phyloP scores from a whole-genome alignment of 1,140 invertebrate genomes.

The Dolichoris vasculosae region DNA sequence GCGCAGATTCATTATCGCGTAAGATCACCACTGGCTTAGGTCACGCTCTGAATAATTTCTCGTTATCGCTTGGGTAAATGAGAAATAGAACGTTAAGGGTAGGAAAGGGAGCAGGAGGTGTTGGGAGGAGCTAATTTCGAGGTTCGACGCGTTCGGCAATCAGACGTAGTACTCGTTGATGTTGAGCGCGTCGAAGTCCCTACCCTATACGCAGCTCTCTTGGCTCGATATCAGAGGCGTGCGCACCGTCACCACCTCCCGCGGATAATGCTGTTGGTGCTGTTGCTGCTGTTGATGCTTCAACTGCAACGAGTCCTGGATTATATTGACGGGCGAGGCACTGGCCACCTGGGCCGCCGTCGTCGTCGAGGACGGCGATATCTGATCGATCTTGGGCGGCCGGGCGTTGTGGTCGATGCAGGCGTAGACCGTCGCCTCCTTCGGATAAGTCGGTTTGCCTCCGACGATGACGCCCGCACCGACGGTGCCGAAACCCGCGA shows the following conservation, averaged over 20 bases:
- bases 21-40: neutral
- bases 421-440: constrained; percentile 80
- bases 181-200: constrained; percentile 73
- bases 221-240: constrained; percentile 88
- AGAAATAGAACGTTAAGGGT: neutral
- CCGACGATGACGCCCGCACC: constrained; percentile 66
- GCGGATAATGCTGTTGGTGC: constrained; percentile 68
- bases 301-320: constrained; percentile 22
- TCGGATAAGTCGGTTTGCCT: constrained; percentile 63
- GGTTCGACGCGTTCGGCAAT: constrained; percentile 66
- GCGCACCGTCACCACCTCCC: constrained; percentile 86
- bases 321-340: constrained; percentile 41
- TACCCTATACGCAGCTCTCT: constrained; percentile 87
- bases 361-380: constrained; percentile 58
- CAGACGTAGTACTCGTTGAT: constrained; percentile 75
- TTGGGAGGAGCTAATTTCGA: constrained; percentile 13
- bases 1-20: neutral
- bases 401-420: constrained; percentile 80
- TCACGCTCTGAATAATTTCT: neutral
- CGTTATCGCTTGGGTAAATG: neutral
- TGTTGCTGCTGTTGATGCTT: constrained; percentile 11
- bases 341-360: constrained; percentile 59
- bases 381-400: constrained; percentile 64
- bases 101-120: neutral
- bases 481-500: constrained; percentile 65